Percentiles rank a stretch among this genome's conserved stretches.
Conservation (phyloP, 2,888 invertebrate species). For the Cremastinae sp. region DNA sequence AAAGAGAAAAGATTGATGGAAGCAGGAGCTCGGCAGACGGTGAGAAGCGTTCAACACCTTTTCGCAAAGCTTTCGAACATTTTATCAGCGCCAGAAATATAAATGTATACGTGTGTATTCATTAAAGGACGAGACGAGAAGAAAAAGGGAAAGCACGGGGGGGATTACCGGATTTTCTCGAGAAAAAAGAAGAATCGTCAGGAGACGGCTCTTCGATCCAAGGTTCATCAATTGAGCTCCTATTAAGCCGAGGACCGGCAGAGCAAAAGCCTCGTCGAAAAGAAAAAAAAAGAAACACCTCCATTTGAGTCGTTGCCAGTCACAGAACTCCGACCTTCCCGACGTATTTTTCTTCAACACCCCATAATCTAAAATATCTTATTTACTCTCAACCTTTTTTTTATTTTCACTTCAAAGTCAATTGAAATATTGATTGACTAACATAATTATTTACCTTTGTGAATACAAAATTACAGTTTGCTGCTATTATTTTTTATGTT, state of each 20-base stretch:
- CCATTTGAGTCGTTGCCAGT: background rate
- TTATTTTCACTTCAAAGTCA: background rate
- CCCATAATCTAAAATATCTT: conserved; percentile 13
- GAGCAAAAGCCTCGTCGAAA: background rate
- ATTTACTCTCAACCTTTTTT: conserved; percentile 7
- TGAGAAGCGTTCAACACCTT: conserved; percentile 46
- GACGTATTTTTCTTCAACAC: conserved; percentile 14
- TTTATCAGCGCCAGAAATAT: no score
- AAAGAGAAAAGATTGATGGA: conserved; percentile 48
- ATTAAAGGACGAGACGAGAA: background rate
- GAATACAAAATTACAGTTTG: no score
- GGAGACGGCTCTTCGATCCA: conserved; percentile 10
- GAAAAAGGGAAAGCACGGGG: background rate
- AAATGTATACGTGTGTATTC: no score
- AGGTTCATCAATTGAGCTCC: conserved; percentile 53
- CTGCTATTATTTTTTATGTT: no score
- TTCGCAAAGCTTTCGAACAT: conserved; percentile 24
- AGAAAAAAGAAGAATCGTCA: conserved; percentile 13
- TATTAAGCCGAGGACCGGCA: conserved; percentile 31
- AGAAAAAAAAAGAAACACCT: background rate
- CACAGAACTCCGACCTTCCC: conserved; percentile 4
- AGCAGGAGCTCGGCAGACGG: conserved; percentile 43
- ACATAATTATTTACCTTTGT: background rate
- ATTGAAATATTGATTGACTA: background rate
- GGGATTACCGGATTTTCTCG: background rate